Evolutionary conservation across 2,888 invertebrate species (phyloP).

Genomic region (Pachliopta kotzebuea): DNA sequence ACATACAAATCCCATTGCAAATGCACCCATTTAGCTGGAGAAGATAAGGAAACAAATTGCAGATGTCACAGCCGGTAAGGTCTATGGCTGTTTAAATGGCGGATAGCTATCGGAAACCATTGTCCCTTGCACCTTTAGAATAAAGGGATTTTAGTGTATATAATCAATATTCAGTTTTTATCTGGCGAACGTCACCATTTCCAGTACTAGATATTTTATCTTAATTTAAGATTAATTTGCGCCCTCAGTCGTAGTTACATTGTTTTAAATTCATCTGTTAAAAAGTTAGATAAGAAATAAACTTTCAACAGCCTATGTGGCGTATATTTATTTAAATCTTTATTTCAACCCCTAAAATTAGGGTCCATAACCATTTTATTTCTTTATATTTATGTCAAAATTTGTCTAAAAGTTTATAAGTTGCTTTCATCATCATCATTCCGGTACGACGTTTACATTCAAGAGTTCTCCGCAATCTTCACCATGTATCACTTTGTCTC

Average conservation of each 20-base stretch:
- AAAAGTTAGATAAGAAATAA: too few species aligned
- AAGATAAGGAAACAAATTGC: constrained; percentile 23
- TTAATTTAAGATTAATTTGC: background rate
- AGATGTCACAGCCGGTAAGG: constrained; percentile 8
- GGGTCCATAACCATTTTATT: too few species aligned
- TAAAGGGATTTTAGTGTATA: constrained; percentile 3
- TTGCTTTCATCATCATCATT: too few species aligned
- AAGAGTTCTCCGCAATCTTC: too few species aligned
- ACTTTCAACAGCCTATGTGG: too few species aligned
- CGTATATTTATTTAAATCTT: too few species aligned
- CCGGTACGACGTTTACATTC: too few species aligned
- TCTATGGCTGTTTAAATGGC: constrained; percentile 1
- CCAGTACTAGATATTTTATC: background rate
- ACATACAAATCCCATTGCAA: background rate
- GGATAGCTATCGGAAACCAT: constrained; percentile 18
- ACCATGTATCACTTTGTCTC: too few species aligned
- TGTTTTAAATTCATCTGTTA: background rate
- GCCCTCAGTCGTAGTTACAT: background rate
- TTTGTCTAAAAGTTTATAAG: too few species aligned
- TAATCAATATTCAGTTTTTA: constrained; percentile 2
- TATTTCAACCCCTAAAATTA: too few species aligned
- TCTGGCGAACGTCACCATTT: background rate
- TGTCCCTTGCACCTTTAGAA: constrained; percentile 11
- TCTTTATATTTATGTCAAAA: too few species aligned
- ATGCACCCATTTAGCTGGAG: background rate